Evolutionary conservation across 2,113 vertebrate genomes (phyloP).

Genomic region (Suncus etruscus): DNA sequence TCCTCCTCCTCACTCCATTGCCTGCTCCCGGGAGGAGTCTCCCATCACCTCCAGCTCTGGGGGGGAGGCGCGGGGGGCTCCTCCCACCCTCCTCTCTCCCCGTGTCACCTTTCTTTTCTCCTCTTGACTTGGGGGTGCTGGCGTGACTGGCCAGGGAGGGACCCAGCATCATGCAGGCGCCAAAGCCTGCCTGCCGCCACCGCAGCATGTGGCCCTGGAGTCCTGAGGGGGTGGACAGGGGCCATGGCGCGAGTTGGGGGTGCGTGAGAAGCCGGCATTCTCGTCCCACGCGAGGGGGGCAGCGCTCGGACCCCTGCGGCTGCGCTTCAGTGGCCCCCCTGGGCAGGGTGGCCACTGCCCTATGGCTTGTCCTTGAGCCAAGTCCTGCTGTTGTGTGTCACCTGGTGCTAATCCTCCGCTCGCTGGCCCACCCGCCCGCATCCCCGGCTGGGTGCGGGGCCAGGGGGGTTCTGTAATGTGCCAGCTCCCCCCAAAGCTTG

Average conservation of each 20-base stretch:
- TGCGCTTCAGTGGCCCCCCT: background rate
- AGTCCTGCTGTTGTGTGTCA: slow-evolving; percentile 80
- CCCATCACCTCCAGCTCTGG: slow-evolving; percentile 38
- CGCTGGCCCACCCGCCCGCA: background rate
- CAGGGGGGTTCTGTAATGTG: too few relatives aligned
- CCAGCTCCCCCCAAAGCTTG: too few relatives aligned
- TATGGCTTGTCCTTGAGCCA: too few relatives aligned
- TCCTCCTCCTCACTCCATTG: background rate
- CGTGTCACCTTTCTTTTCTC: slow-evolving; percentile 67
- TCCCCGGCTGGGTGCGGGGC: too few relatives aligned
- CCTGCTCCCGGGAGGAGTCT: too few relatives aligned
- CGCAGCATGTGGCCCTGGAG: too few relatives aligned
- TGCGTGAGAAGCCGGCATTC: background rate
- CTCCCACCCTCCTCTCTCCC: background rate
- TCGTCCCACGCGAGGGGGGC: slow-evolving; percentile 1
- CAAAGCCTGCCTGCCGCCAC: too few relatives aligned
- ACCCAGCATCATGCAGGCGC: too few relatives aligned
- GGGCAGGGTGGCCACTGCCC: background rate
- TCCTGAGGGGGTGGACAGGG: too few relatives aligned
- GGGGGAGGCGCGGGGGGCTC: slow-evolving; percentile 4
- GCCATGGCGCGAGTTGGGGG: background rate
- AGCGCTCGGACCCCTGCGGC: slow-evolving; percentile 17
- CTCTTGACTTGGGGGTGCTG: slow-evolving; percentile 73
- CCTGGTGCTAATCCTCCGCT: slow-evolving; percentile 78
- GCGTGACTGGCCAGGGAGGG: slow-evolving; percentile 37